phyloP scores from a whole-genome alignment of 2,797 vertebrate genomes.

The Dryobates pubescens region DNA sequence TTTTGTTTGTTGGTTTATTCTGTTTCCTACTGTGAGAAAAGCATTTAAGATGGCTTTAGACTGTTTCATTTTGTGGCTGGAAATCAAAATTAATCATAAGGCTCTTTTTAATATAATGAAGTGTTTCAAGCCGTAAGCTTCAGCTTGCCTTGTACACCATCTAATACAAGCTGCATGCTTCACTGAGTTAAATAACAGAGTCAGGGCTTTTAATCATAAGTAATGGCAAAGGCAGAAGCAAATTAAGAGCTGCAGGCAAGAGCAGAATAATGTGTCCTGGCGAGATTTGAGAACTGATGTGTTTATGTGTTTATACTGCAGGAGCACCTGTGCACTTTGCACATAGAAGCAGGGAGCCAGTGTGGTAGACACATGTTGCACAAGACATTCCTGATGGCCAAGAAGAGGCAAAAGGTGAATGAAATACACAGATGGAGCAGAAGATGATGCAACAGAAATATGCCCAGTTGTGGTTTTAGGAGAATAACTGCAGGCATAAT shows the following conservation, averaged over 20 bases:
- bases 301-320: not conserved
- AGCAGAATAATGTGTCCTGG: slow-evolving; percentile 1
- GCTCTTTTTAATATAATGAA: slow-evolving; percentile 30
- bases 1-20: slow-evolving; percentile 56
- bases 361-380: not conserved
- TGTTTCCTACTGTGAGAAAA: slow-evolving; percentile 29
- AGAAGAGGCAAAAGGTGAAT: not conserved
- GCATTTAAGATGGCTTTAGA: slow-evolving; percentile 16
- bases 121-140: slow-evolving; percentile 23
- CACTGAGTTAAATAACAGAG: slow-evolving; percentile 39
- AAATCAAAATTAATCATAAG: slow-evolving; percentile 52
- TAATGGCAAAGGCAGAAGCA: slow-evolving; percentile 52
- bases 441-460: not conserved
- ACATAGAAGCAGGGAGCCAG: not conserved
- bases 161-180: slow-evolving; percentile 27
- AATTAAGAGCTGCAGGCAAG: slow-evolving; percentile 48
- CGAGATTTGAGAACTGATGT: slow-evolving; percentile 20
- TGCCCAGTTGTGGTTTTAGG: not conserved
- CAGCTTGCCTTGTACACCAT: not conserved
- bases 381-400: not conserved
- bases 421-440: not conserved
- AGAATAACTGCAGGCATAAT: not conserved
- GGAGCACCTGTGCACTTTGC: not conserved
- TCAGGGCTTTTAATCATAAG: slow-evolving; percentile 50
- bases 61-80: slow-evolving; percentile 16